Evolutionary conservation across 1,140 invertebrate species (phyloP).

Genomic region (Lycorma delicatula): DNA sequence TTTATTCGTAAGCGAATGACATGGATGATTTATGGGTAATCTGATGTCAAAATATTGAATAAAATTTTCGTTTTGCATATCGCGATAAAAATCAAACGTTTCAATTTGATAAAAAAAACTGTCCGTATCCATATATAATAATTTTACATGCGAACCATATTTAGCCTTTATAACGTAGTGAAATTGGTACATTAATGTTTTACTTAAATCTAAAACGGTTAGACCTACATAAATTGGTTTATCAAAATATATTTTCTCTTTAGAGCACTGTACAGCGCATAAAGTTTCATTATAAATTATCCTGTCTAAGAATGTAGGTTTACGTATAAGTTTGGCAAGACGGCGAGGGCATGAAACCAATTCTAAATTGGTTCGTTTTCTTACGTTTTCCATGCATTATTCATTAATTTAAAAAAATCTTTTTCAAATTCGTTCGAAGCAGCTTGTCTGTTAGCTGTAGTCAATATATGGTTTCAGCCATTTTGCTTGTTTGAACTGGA

Average conservation of each 20-base stretch:
- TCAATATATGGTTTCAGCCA: constrained; percentile 35
- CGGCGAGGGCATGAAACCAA: constrained; percentile 27
- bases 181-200: constrained; percentile 23
- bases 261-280: constrained; percentile 8
- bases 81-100: constrained; percentile 18
- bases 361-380: constrained; percentile 28
- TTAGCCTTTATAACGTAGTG: constrained; percentile 15
- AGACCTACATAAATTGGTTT: constrained; percentile 19
- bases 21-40: constrained; percentile 21
- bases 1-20: constrained; percentile 27
- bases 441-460: constrained; percentile 24
- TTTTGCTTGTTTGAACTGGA: constrained; percentile 32
- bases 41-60: constrained; percentile 19
- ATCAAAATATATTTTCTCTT: constrained; percentile 11
- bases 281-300: constrained; percentile 18
- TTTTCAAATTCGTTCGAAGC: constrained; percentile 33
- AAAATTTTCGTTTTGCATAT: constrained; percentile 11
- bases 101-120: constrained; percentile 33
- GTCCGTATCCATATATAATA: constrained; percentile 37
- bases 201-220: constrained; percentile 17
- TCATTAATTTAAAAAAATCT: constrained; percentile 36
- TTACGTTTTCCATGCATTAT: constrained; percentile 36
- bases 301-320: constrained; percentile 13
- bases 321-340: constrained; percentile 22
- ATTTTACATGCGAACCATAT: constrained; percentile 3